Percentiles rank a stretch among this genome's conserved stretches.
Evolutionary conservation across 2,888 invertebrate genomes (phyloP).

Genomic region (Bombylius discolor): DNA sequence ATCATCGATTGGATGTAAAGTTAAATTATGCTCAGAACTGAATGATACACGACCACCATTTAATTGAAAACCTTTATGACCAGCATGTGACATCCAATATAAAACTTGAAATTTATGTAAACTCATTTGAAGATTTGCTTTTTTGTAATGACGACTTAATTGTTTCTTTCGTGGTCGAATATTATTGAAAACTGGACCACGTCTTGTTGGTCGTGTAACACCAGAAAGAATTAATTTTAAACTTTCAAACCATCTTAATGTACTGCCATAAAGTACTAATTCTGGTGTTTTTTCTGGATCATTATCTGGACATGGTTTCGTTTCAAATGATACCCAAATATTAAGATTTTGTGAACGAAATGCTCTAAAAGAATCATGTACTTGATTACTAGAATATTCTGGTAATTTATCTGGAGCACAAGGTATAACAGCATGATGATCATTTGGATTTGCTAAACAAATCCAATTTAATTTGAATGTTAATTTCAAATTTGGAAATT

Average conservation of each 20-base stretch:
- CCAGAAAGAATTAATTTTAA: constrained; percentile 83
- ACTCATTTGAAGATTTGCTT: constrained; percentile 72
- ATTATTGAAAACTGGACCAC: constrained; percentile 80
- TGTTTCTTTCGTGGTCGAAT: constrained; percentile 77
- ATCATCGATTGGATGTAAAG: constrained; percentile 62
- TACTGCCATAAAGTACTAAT: constrained; percentile 81
- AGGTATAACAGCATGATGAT: constrained; percentile 89
- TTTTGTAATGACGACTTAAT: constrained; percentile 82
- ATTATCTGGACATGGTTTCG: constrained; percentile 45
- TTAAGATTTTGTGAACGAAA: constrained; percentile 82
- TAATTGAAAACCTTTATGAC: constrained; percentile 82
- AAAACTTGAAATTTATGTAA: constrained; percentile 64
- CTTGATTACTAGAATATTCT: constrained; percentile 91
- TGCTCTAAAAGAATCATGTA: constrained; percentile 89
- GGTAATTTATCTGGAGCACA: constrained; percentile 94
- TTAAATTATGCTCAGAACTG: constrained; percentile 63
- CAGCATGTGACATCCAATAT: constrained; percentile 97
- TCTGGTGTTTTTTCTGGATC: constrained; percentile 50
- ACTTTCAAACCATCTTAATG: constrained; percentile 89
- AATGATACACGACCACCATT: constrained; percentile 69
- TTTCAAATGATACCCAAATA: constrained; percentile 64
- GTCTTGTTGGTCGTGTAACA: constrained; percentile 84
- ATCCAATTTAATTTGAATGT: constrained; percentile 79
- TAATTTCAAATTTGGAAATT: constrained; percentile 78
- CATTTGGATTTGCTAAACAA: constrained; percentile 84